phyloP scores from a whole-genome alignment of 30 jellyfish, hydroid and myxozoan species.

The Aurelia sp. region DNA sequence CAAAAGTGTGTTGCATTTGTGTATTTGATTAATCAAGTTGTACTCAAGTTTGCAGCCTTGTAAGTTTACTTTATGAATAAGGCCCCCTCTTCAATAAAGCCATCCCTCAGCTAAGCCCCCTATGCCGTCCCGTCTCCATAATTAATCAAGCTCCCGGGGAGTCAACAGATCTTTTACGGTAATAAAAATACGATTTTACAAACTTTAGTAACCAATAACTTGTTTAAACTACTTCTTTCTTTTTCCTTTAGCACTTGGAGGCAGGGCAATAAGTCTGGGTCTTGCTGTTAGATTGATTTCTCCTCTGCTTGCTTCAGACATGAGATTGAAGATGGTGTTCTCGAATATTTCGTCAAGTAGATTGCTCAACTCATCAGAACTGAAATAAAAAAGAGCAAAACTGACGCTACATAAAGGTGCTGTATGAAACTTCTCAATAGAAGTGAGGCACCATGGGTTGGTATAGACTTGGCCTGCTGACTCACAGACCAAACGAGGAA shows the following conservation, averaged over 20 bases:
- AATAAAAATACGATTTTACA: too few species aligned
- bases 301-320: slow-evolving; percentile 78
- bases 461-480: too few species aligned
- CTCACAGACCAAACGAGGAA: too few species aligned
- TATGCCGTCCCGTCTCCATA: too few species aligned
- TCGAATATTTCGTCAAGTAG: slow-evolving; percentile 71
- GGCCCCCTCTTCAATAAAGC: too few species aligned
- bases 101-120: too few species aligned
- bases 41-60: too few species aligned
- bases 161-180: too few species aligned
- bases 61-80: too few species aligned
- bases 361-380: slow-evolving; percentile 67
- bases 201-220: not conserved
- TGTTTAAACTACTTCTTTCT: slow-evolving; percentile 9
- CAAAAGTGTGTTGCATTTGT: too few species aligned
- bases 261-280: slow-evolving; percentile 83
- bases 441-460: not conserved
- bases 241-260: slow-evolving; percentile 76
- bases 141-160: too few species aligned
- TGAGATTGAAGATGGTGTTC: slow-evolving; percentile 71
- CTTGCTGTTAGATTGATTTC: slow-evolving; percentile 82
- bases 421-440: not conserved
- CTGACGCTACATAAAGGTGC: not conserved
- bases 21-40: too few species aligned
- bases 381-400: slow-evolving; percentile 13